Percentiles rank a stretch among this genome's conserved stretches.
These are phyloP conservation scores for Polymixis lichenea DNA, from an alignment of 2,888 invertebrate genomes.

Conservation along the genomic window DNA sequence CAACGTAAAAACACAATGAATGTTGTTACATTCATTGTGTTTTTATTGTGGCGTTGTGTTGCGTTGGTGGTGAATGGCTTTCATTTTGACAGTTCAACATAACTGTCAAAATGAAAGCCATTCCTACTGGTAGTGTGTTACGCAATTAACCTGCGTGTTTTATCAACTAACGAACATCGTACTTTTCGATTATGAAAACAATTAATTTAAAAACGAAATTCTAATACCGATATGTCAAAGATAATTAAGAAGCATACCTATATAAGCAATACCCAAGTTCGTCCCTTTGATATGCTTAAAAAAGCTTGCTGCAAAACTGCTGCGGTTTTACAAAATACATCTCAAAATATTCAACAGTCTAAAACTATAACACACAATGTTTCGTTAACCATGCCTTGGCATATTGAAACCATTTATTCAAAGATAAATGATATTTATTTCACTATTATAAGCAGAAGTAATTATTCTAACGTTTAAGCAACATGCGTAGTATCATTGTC, in stretches of 20 bases:
- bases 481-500: constrained; percentile 61
- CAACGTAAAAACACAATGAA: too few relatives aligned
- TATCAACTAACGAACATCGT: not conserved
- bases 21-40: too few relatives aligned
- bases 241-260: not conserved
- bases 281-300: not conserved
- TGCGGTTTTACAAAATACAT: not conserved
- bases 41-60: too few relatives aligned
- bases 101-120: too few relatives aligned
- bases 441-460: constrained; percentile 16
- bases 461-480: constrained; percentile 27
- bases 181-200: not conserved
- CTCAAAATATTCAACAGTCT: not conserved
- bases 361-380: not conserved
- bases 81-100: too few relatives aligned
- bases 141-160: not conserved
- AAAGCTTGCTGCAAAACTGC: not conserved
- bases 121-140: too few relatives aligned
- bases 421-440: constrained; percentile 38
- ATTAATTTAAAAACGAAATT: not conserved
- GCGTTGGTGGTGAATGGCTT: too few relatives aligned
- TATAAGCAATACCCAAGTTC: not conserved
- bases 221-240: not conserved
- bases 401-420: constrained; percentile 23
- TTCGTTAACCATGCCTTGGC: not conserved